These are phyloP conservation scores for Porites australiensis DNA, from an alignment of 64 coral and sea anemone genomes.

Conservation along the genomic window DNA sequence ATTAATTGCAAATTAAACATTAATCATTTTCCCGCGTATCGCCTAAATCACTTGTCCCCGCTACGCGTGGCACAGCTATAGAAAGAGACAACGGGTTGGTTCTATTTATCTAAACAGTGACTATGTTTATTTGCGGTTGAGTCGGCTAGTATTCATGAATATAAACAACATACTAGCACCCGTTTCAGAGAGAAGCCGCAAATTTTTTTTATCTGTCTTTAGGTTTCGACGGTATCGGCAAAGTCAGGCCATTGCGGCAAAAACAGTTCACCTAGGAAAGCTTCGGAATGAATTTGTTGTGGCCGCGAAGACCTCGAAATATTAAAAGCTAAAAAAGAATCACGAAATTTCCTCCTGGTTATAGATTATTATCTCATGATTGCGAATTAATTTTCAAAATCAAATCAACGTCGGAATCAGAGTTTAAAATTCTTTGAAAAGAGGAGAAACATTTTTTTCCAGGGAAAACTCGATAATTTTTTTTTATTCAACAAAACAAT, in stretches of 20 bases:
- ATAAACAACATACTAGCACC: constrained; percentile 87
- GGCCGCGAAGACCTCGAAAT: constrained; percentile 57
- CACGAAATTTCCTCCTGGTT: constrained; percentile 58
- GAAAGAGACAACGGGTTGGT: constrained; percentile 72
- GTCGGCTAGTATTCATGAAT: constrained; percentile 86
- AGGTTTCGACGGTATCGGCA: constrained; percentile 83
- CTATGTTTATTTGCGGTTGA: constrained; percentile 98
- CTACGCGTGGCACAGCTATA: constrained; percentile 85
- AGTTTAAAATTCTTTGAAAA: constrained; percentile 66
- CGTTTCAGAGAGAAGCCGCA: constrained; percentile 83
- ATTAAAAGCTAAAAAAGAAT: constrained; percentile 81
- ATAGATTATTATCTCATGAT: constrained; percentile 84
- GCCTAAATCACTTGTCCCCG: constrained; percentile 86
- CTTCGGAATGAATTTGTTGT: constrained; percentile 50
- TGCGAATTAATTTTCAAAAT: constrained; percentile 84
- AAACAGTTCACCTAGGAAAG: constrained; percentile 31
- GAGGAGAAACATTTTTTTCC: not conserved
- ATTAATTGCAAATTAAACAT: constrained; percentile 99
- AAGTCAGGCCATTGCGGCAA: constrained; percentile 90
- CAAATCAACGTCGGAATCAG: constrained; percentile 91
- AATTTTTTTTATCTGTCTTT: constrained; percentile 86
- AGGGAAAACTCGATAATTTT: not conserved
- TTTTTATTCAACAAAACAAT: not conserved
- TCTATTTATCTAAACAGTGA: constrained; percentile 98
- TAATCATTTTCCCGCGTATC: constrained; percentile 96